A percentile compares a stretch with the other conserved stretches of the same genome.
Conservation (phyloP, 2,113 vertebrate genomes). For the Oryzias woworae region DNA sequence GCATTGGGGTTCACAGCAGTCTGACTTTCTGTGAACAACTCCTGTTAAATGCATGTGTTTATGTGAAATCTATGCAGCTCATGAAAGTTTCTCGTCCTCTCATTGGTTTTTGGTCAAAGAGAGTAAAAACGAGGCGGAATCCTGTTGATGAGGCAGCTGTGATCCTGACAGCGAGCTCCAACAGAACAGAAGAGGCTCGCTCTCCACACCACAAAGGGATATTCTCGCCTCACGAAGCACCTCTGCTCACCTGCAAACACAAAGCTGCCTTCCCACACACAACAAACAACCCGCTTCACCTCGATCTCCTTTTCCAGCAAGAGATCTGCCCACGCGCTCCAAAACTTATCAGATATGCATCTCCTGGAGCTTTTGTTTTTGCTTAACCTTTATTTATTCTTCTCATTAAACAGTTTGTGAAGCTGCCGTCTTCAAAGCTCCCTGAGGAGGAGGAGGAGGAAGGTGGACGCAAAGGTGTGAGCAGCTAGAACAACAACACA, state of each 20-base stretch:
- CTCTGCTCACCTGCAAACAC: conserved; percentile 16
- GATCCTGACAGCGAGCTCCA: neutral
- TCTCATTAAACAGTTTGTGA: conserved; percentile 43
- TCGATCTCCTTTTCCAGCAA: conserved; percentile 21
- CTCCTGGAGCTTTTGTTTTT: conserved; percentile 27
- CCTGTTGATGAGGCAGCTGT: conserved; percentile 16
- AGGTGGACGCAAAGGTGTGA: neutral
- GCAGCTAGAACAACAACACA: no score
- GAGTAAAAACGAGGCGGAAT: conserved; percentile 22
- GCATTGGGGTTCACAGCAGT: conserved; percentile 14
- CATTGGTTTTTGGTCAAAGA: conserved; percentile 37
- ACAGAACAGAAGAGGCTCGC: no score
- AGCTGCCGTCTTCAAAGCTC: conserved; percentile 40
- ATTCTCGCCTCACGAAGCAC: conserved; percentile 33
- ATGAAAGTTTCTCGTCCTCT: conserved; percentile 8
- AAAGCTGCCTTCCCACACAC: conserved; percentile 19
- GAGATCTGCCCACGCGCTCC: conserved; percentile 30
- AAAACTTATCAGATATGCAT: conserved; percentile 29
- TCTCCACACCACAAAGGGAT: conserved; percentile 19
- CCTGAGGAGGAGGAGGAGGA: conserved; percentile 31
- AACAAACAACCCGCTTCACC: conserved; percentile 16
- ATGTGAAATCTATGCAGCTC: no score
- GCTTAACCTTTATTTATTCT: conserved; percentile 36
- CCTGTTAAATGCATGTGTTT: conserved; percentile 14
- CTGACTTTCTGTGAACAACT: conserved; percentile 21